Base-by-base conservation (phyloP, 2,888 invertebrate species). In the Orthosia incerta region DNA sequence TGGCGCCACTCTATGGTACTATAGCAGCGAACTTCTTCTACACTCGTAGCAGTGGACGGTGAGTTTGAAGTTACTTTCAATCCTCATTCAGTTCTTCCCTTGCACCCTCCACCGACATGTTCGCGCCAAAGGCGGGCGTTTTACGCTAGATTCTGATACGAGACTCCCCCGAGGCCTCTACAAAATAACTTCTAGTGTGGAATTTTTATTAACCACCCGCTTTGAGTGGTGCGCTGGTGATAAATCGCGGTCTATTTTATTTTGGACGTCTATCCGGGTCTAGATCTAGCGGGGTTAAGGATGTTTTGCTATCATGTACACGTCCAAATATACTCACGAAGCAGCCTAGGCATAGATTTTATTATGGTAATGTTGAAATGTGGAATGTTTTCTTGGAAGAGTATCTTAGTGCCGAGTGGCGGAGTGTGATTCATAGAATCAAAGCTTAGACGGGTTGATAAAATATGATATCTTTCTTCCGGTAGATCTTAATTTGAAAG, bases 171-270 rank as follows among this genome's bases (percentile, higher is more conserved):
- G 92, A 89, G 94, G 93, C 91, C 93, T 90, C 90, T 90, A 91
- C 93, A 92, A 92, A 94, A 94, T 95, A 95, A 94, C 94, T 94
- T 92, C 91, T 93, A 93, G 91, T 92, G 91, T 90, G 94, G 94
- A 94, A 95, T 95, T 94, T 95, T 95, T 95, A 94, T 94, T 94
- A 94, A 94, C 94, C 92, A 87, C 88, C 87, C 88, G 87, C 90
- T 92, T 89, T 91, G 86, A 87, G 83, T 80, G 74, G 86, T 82
- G 71, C 74, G 72, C 75, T 62, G 71, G 80, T 84, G 78, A 86
- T 86, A 86, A 87, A 86, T 86, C 80, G 73, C 68, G 57, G 78
- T 62, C 70, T 82, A 80, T 82, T 86, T 86, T 86, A 86, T 86
- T 83, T 83, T 83, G 69, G 82, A 70, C 71, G 80, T 71, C 75